phyloP scores from a whole-genome alignment of 1,140 invertebrate species.

The Drosophila miranda region DNA sequence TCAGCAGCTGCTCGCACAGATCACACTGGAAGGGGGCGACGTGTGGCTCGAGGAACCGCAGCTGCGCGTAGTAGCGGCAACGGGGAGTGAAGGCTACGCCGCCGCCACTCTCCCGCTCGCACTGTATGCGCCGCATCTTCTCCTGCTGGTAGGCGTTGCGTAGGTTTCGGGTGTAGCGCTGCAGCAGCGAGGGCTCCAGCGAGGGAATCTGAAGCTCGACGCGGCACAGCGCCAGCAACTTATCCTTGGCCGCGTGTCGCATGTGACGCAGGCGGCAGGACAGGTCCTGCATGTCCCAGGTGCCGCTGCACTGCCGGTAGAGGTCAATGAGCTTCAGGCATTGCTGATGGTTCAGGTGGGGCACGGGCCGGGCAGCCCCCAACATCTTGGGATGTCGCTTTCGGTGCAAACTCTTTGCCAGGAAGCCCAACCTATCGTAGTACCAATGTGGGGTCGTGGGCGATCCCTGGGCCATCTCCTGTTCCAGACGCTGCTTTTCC shows the following conservation, averaged over 20 bases:
- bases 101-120: constrained; percentile 1
- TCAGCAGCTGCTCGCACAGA: constrained; percentile 38
- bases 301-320: constrained; percentile 23
- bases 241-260: constrained; percentile 26
- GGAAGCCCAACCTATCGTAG: constrained; percentile 20
- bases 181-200: constrained; percentile 21
- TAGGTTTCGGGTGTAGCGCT: constrained; percentile 20
- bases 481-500: constrained; percentile 21
- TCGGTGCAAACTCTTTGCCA: constrained; percentile 4
- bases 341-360: constrained; percentile 23
- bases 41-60: constrained; percentile 37
- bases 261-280: constrained; percentile 33
- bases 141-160: constrained; percentile 23
- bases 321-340: constrained; percentile 40
- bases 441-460: constrained; percentile 18
- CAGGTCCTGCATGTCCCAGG: constrained; percentile 46
- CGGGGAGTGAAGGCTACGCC: neutral
- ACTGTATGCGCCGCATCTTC: constrained; percentile 23
- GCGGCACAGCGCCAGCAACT: constrained; percentile 37
- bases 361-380: neutral
- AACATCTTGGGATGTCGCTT: neutral
- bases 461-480: neutral
- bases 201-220: constrained; percentile 14
- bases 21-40: constrained; percentile 47
- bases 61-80: constrained; percentile 27